Evolutionary conservation across 2,888 invertebrate genomes (phyloP), one percentile per base, ranked within the genome.

Genomic region (Coelopa pilipes): DNA sequence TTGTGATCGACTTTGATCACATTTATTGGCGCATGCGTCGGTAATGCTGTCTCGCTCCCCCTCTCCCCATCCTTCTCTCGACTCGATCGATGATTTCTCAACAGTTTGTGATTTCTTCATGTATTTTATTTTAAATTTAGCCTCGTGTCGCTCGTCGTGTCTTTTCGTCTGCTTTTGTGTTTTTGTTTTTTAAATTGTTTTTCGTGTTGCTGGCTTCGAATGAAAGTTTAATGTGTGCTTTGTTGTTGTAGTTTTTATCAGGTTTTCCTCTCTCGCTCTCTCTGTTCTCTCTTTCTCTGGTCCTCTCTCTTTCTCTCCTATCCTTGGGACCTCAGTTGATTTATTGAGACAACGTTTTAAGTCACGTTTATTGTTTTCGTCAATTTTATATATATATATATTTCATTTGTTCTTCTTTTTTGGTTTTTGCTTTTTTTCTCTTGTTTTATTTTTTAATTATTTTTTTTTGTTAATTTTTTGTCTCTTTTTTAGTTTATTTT

Each of bases 351-450:
- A 59, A 21, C 24, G 57, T 11, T 59, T 59, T 59, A 12, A 19
- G 57, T 59, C 57, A 59, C 57, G 57, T 59, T 59, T 59, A 34
- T 34, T 34, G 34, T 13, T 21, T 59, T 59, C 24, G 57, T 59
- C 34, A 34, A 34, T 2, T 34, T 34, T 34, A 4, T 34, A 34
- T 34, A 34, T 7, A 34, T 34, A 4, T 7, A 7, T 34, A 34
- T 34, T 34, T 34, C 7, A 34, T 2, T 34, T 34, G 7, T 34
- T 34, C 4, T 34, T 2, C 7, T 34, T 34, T 34, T 2, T 34
- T 34, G 2, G 7, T 34, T 34, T 34, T 34, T 7, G 34, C 2
- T 4, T 4, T 34, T 4, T 34, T 34, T 34, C 7, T 59, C 12
- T 59, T 59, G 17, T 57, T 11, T 53, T 21, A n/a, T n/a, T n/a